Conservation (phyloP, 1,140 invertebrate genomes). For the Zaprionus gabonicus region DNA sequence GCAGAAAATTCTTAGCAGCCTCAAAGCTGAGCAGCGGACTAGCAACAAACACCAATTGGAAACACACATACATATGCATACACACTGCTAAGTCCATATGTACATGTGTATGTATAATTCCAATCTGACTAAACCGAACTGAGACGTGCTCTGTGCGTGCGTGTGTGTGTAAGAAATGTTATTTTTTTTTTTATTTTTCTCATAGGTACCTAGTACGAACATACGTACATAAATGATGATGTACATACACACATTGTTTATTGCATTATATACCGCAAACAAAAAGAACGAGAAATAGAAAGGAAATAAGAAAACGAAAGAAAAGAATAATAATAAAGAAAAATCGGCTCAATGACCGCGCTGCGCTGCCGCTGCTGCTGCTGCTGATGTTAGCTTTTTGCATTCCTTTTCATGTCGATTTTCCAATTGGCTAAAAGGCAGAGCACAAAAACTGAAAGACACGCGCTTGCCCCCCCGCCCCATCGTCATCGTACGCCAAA, state of each 20-base stretch:
- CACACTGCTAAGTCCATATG: slow-evolving; percentile 47
- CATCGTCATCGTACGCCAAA: slow-evolving; percentile 24
- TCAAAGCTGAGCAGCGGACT: slow-evolving; percentile 58
- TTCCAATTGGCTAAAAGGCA: slow-evolving; percentile 39
- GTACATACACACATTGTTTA: slow-evolving; percentile 48
- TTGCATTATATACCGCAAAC: slow-evolving; percentile 18
- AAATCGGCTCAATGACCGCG: slow-evolving; percentile 48
- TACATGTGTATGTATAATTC: slow-evolving; percentile 56
- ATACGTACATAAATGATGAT: slow-evolving; percentile 32
- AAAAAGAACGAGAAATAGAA: slow-evolving; percentile 23
- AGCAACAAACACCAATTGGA: slow-evolving; percentile 67
- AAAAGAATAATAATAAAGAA: slow-evolving; percentile 24
- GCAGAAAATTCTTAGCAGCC: slow-evolving; percentile 51
- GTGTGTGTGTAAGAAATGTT: slow-evolving; percentile 60
- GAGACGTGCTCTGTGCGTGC: slow-evolving; percentile 52
- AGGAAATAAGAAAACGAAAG: slow-evolving; percentile 15
- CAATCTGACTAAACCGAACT: slow-evolving; percentile 59
- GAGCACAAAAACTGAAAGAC: slow-evolving; percentile 36
- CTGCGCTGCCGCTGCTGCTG: slow-evolving; percentile 3
- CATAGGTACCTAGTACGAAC: slow-evolving; percentile 24
- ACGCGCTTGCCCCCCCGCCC: slow-evolving; percentile 26
- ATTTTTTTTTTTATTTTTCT: slow-evolving; percentile 46
- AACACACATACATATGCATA: slow-evolving; percentile 56
- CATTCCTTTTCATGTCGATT: slow-evolving; percentile 43
- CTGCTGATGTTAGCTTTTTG: slow-evolving; percentile 22